Evolutionary conservation across 2,113 vertebrate species (phyloP).

Genomic region (Aspiorhynchus laticeps): DNA sequence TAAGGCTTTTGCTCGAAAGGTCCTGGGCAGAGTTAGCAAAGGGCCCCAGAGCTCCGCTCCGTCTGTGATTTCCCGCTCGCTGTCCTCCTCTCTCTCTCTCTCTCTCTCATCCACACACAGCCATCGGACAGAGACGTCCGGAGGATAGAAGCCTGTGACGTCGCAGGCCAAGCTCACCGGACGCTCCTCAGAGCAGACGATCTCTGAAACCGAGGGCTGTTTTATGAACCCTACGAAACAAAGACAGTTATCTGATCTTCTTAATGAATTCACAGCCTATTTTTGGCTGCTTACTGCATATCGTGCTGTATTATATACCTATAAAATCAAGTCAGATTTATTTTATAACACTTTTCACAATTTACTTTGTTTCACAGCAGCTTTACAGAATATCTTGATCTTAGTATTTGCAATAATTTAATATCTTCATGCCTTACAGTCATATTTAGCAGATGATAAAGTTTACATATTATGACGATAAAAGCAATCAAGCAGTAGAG

Average conservation of each 20-base stretch:
- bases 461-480: too few relatives aligned
- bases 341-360: too few relatives aligned
- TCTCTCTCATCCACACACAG: constrained; percentile 60
- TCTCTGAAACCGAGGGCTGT: constrained; percentile 70
- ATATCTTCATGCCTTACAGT: not conserved
- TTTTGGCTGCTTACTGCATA: not conserved
- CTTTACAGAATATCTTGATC: not conserved
- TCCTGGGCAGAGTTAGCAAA: constrained; percentile 62
- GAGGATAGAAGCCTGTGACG: constrained; percentile 76
- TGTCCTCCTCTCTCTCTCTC: constrained; percentile 56
- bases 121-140: constrained; percentile 72
- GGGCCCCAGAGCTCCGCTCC: constrained; percentile 76
- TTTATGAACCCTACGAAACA: constrained; percentile 72
- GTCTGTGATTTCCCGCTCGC: constrained; percentile 65
- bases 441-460: not conserved
- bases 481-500: too few relatives aligned
- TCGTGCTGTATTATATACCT: too few relatives aligned
- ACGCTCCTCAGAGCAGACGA: constrained; percentile 54
- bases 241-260: not conserved
- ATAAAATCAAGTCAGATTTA: too few relatives aligned
- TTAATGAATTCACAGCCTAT: not conserved
- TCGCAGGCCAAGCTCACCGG: constrained; percentile 71
- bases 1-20: constrained; percentile 67
- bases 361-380: too few relatives aligned
- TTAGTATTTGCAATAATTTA: not conserved